A percentile compares a stretch with the other conserved stretches of the same genome.
phyloP scores from a whole-genome alignment of 2,797 vertebrate genomes.

The Tauraco hartlaubi region DNA sequence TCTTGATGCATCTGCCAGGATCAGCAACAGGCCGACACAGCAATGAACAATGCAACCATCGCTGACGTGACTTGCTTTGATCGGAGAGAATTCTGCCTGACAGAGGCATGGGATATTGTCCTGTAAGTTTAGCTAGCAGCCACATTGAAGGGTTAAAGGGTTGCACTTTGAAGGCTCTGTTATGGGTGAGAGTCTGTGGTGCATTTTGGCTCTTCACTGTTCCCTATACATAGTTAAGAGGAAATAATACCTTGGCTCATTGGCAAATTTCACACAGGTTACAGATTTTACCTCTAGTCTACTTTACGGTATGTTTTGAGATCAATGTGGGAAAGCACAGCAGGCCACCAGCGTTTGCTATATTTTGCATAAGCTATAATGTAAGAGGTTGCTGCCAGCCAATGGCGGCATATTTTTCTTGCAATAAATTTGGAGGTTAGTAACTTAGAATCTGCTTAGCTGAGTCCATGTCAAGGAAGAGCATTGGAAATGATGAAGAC shows the following conservation, averaged over 20 bases:
- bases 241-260: neutral
- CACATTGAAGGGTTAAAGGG: neutral
- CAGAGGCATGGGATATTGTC: neutral
- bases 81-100: neutral
- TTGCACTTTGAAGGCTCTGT: neutral
- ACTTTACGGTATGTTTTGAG: neutral
- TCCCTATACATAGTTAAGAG: neutral
- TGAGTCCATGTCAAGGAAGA: neutral
- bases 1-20: neutral
- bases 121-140: neutral
- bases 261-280: neutral
- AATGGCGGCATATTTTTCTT: neutral
- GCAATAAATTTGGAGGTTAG: neutral
- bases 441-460: neutral
- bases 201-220: neutral
- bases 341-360: neutral
- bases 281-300: neutral
- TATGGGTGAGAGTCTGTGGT: neutral
- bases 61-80: neutral
- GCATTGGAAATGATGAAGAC: neutral
- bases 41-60: neutral
- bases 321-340: neutral
- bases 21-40: neutral
- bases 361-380: neutral
- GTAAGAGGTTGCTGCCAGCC: neutral